phyloP scores from a whole-genome alignment of 37 sponge, comb jelly and placozoan genomes.

The Tethya wilhelma region DNA sequence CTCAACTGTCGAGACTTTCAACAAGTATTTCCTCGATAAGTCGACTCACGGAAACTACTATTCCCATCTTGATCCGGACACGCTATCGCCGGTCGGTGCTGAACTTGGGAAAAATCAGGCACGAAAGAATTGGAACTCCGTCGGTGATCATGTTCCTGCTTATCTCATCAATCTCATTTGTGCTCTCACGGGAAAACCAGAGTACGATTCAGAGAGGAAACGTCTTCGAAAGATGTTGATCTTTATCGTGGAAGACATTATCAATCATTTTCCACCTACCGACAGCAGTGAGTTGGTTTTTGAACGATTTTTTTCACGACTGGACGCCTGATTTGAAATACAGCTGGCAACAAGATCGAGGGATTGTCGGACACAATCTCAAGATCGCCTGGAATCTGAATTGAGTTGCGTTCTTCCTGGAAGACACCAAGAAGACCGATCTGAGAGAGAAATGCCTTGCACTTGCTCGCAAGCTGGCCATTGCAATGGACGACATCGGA shows the following conservation, averaged over 20 bases:
- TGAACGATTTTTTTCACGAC: slow-evolving; percentile 22
- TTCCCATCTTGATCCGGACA: slow-evolving; percentile 22
- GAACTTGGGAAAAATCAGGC: slow-evolving; percentile 5
- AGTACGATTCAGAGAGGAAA: not conserved
- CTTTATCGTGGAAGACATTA: slow-evolving; percentile 5
- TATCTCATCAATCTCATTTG: slow-evolving; percentile 28
- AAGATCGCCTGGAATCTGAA: slow-evolving; percentile 32
- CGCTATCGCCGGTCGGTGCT: slow-evolving; percentile 1
- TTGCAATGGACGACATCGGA: slow-evolving; percentile 25
- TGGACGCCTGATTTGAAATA: slow-evolving; percentile 20
- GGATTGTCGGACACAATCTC: slow-evolving; percentile 29
- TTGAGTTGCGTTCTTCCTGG: slow-evolving; percentile 29
- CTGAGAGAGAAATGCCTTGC: slow-evolving; percentile 5
- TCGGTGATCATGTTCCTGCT: slow-evolving; percentile 31
- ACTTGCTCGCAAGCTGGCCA: slow-evolving; percentile 12
- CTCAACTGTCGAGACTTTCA: slow-evolving; percentile 11
- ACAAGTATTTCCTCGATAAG: slow-evolving; percentile 25
- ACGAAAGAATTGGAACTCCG: slow-evolving; percentile 25
- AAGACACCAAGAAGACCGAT: not conserved
- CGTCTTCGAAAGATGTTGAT: slow-evolving; percentile 15
- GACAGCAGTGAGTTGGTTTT: slow-evolving; percentile 10
- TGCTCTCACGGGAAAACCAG: slow-evolving; percentile 10
- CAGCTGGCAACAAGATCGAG: slow-evolving; percentile 32
- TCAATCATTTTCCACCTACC: slow-evolving; percentile 6
- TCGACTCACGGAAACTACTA: not conserved